Evolutionary conservation across 2,113 vertebrate species (phyloP).

Genomic region (Cyphomyrus plagiostoma): DNA sequence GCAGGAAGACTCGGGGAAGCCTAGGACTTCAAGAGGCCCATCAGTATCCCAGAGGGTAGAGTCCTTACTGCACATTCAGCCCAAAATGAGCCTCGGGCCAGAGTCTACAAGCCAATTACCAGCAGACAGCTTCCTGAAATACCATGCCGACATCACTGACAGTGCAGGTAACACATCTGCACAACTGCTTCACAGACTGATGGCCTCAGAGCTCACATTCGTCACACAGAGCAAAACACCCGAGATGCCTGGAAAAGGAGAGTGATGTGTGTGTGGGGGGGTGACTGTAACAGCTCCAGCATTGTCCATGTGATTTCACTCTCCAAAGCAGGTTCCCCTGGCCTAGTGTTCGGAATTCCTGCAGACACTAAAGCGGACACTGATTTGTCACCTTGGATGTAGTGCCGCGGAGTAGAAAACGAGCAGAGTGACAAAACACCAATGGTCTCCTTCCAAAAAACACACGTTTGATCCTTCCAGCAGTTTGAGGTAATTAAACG

Average conservation of each 20-base stretch:
- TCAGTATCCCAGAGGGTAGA: not conserved
- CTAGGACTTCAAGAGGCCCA: not conserved
- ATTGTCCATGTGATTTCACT: not conserved
- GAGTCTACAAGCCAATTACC: conserved; percentile 12
- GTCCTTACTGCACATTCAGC: conserved; percentile 12
- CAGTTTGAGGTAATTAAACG: not conserved
- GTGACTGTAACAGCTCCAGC: not conserved
- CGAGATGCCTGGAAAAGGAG: not conserved
- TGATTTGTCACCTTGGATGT: not conserved
- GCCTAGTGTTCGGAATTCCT: not conserved
- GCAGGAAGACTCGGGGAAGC: not conserved
- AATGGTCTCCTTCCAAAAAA: not conserved
- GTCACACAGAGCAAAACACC: not conserved
- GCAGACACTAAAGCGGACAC: not conserved
- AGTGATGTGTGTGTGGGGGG: not conserved
- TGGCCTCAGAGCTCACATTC: not conserved
- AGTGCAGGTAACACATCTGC: not conserved
- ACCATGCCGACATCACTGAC: not conserved
- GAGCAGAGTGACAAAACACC: not conserved
- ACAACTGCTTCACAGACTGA: not conserved
- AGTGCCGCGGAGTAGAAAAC: not conserved
- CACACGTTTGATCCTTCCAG: not conserved
- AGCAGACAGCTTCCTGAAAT: not conserved
- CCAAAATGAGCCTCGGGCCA: not conserved
- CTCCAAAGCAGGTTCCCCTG: not conserved